Evolutionary conservation across 37 sponge, comb jelly and placozoan species (phyloP).

Genomic region (Hexactinellida sp.): DNA sequence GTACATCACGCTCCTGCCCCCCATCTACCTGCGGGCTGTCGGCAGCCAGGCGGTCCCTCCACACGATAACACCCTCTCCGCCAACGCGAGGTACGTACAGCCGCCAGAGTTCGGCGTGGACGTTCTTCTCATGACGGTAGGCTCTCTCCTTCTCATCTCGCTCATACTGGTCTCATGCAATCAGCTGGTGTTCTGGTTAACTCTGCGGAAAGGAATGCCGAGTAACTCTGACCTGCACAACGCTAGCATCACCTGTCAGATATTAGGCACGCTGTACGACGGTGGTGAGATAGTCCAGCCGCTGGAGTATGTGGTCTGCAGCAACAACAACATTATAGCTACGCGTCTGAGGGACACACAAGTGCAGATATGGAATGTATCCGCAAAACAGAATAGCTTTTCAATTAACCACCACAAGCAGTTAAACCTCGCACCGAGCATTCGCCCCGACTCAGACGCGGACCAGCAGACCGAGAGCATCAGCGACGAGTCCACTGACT

Average conservation of each 20-base stretch:
- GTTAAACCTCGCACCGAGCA: neutral
- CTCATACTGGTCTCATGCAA: neutral
- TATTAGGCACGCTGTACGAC: neutral
- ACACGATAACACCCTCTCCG: neutral
- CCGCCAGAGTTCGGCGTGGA: conserved; percentile 8
- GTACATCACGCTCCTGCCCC: conserved; percentile 54
- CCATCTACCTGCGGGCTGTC: conserved; percentile 36
- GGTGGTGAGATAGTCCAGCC: neutral
- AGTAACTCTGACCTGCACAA: neutral
- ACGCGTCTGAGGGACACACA: neutral
- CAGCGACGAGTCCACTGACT: neutral
- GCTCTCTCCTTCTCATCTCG: neutral
- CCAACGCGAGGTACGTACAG: neutral
- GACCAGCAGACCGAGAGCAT: neutral
- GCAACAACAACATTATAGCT: neutral
- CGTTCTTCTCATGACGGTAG: neutral
- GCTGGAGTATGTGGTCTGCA: neutral
- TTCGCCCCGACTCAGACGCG: neutral
- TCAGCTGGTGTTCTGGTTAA: neutral
- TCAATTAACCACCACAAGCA: neutral
- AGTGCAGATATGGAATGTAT: neutral
- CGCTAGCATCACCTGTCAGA: neutral
- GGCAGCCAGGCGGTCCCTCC: neutral
- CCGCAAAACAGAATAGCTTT: neutral
- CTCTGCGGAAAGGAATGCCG: neutral